These are phyloP conservation scores for Pogona vitticeps DNA, from an alignment of 2,113 vertebrate species.

Conservation along the genomic window DNA sequence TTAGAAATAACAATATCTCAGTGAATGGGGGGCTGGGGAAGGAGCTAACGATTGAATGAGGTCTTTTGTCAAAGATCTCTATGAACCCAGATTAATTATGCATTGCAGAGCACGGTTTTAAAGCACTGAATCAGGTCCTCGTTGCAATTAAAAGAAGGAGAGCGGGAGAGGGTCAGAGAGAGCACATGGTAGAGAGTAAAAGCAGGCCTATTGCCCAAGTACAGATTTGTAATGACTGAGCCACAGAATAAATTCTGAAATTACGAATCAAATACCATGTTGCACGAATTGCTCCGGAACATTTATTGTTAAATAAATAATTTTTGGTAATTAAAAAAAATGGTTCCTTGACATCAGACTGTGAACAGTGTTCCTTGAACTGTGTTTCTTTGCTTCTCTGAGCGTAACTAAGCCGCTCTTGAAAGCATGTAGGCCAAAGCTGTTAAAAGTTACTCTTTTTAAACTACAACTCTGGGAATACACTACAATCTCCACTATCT, in stretches of 20 bases:
- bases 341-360: conserved; percentile 68
- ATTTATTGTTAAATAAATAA: conserved; percentile 35
- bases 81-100: conserved; percentile 97
- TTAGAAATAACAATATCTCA: conserved; percentile 89
- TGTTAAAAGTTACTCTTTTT: too few species aligned
- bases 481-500: too few species aligned
- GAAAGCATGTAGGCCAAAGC: too few species aligned
- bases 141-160: conserved; percentile 73
- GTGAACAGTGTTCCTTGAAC: too few species aligned
- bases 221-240: conserved; percentile 77
- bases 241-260: conserved; percentile 74
- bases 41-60: conserved; percentile 87
- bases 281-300: conserved; percentile 70
- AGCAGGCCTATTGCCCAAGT: conserved; percentile 72
- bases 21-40: conserved; percentile 55
- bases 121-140: conserved; percentile 77
- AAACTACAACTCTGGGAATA: too few species aligned
- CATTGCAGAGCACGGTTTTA: conserved; percentile 84
- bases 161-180: conserved; percentile 31
- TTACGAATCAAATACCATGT: conserved; percentile 78
- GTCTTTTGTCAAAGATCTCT: conserved; percentile 88
- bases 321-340: conserved; percentile 12
- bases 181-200: conserved; percentile 73
- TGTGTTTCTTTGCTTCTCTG: too few species aligned
- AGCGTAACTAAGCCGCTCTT: too few species aligned